These are phyloP conservation scores for Nesometra sesokonis DNA, from an alignment of 35 echinoderm and acorn worm species.

Conservation along the genomic window DNA sequence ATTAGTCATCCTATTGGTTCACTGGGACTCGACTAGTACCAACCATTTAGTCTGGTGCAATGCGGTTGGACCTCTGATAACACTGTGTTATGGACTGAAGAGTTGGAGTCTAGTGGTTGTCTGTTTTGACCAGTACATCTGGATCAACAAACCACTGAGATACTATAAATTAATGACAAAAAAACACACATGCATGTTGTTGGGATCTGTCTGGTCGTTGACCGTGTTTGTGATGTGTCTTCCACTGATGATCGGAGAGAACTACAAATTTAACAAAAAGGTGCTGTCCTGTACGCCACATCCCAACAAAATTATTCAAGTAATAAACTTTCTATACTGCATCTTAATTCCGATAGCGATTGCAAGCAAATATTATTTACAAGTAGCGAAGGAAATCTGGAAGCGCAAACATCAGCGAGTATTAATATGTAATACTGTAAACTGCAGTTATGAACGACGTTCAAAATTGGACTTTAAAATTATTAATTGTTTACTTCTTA, in stretches of 20 bases:
- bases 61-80: slow-evolving; percentile 41
- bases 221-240: slow-evolving; percentile 23
- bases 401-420: not conserved
- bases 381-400: not conserved
- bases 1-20: not conserved
- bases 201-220: slow-evolving; percentile 33
- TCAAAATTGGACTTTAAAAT: not conserved
- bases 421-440: not conserved
- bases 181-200: slow-evolving; percentile 14
- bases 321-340: not conserved
- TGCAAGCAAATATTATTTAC: not conserved
- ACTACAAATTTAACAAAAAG: not conserved
- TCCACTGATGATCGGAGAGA: slow-evolving; percentile 30
- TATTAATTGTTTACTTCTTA: not conserved
- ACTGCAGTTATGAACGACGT: not conserved
- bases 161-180: slow-evolving; percentile 66
- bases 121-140: slow-evolving; percentile 66
- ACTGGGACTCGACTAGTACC: not conserved
- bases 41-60: slow-evolving; percentile 13
- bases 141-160: slow-evolving; percentile 68
- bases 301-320: not conserved
- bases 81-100: slow-evolving; percentile 19
- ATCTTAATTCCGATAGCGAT: not conserved
- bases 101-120: slow-evolving; percentile 61
- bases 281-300: not conserved